phyloP scores from a whole-genome alignment of 1,140 invertebrate species.

The Epicauta chinensis region DNA sequence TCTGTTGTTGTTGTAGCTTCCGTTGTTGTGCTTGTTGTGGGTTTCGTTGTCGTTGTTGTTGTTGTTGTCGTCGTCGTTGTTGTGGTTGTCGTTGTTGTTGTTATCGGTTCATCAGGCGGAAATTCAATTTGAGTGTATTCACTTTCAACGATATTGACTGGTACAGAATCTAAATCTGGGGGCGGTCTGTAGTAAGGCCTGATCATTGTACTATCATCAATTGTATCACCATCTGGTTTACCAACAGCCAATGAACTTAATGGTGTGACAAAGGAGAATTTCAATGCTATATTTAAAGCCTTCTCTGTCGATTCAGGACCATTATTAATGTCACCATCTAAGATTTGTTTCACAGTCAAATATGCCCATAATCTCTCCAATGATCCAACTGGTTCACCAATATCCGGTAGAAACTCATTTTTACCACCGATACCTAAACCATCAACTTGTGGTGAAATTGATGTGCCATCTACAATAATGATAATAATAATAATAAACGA shows the following conservation, averaged over 20 bases:
- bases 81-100: background rate
- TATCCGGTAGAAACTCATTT: background rate
- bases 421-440: background rate
- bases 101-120: background rate
- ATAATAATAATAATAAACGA: too few relatives aligned
- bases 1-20: background rate
- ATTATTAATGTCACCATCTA: constrained; percentile 43
- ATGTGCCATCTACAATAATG: background rate
- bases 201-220: background rate
- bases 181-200: background rate
- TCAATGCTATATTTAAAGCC: constrained; percentile 38
- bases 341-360: constrained; percentile 52
- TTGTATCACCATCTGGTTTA: constrained; percentile 46
- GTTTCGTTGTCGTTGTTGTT: background rate
- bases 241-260: constrained; percentile 62
- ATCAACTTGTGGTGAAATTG: background rate
- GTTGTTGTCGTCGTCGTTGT: background rate
- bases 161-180: background rate
- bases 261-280: constrained; percentile 60
- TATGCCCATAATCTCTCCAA: constrained; percentile 62
- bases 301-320: constrained; percentile 38
- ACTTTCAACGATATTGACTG: background rate
- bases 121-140: background rate
- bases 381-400: constrained; percentile 22
- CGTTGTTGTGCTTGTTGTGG: background rate